Evolutionary conservation across 2,888 invertebrate genomes (phyloP), one percentile per base, ranked within the genome.

Genomic region (Chrysolina oricalcia): DNA sequence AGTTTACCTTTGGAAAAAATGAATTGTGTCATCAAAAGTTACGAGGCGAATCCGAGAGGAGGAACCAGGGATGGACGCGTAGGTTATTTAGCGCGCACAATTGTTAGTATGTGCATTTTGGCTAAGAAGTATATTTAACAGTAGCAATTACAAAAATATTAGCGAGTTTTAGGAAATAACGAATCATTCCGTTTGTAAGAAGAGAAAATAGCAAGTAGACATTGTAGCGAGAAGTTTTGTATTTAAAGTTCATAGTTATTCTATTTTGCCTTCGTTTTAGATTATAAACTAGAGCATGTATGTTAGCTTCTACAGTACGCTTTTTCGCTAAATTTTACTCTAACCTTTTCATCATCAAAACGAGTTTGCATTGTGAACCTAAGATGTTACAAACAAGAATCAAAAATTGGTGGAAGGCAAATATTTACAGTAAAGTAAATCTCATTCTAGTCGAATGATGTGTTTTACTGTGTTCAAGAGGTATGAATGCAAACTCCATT

Each of bases 1-100:
- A 93, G 92, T 87, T 92, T 96, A 91, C 96, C 96, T 0, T 89
- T 95, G 77, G 95, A 95, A 81, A 93, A 93, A 87, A 95, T 96
- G 95, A 94, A 93, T 86, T 96, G 96, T 90, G 93, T 93, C 79
- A 93, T 94, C 84, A 94, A 94, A 80, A 82, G 86, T 41, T 82
- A 81, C 75, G 83, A 84, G 66, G 74, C 62, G 23, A 70, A 73
- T 19, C 17, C 43, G 2, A 63, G 40, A 15, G 75, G 66, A 23
- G 46, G 70, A n/a, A 46, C 43, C 40, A 62, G 11, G 15, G 73
- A 72, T 53, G 63, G 71, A n/a, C 35, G 64, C 43, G 41, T 84
- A 35, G 81, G 81, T 72, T 78, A 80, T 59, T 78, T 78, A 76
- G 72, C 81, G 74, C 79, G 81, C 74, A 79, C 78, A 59, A 74